Percentiles rank a stretch among this genome's conserved stretches.
Evolutionary conservation across 2,113 vertebrate species (phyloP).

Genomic region (Cyprinodon brontotheroides): DNA sequence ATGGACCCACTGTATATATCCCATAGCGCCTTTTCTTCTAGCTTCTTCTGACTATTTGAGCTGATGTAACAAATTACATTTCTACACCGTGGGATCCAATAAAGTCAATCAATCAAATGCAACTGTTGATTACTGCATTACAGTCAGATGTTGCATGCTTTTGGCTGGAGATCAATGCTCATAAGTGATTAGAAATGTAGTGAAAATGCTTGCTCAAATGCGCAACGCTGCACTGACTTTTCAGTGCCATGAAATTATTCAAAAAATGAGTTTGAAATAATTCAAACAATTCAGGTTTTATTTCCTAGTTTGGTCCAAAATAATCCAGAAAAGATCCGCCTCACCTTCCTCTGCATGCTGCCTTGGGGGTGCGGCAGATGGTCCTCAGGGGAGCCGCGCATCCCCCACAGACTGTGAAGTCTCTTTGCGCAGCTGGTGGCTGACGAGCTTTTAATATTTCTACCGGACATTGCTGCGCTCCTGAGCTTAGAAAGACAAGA

Average conservation of each 20-base stretch:
- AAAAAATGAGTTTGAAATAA: not conserved
- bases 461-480: conserved; percentile 60
- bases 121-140: too few species aligned
- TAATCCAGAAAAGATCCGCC: not conserved
- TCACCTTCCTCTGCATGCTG: conserved; percentile 62
- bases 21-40: too few species aligned
- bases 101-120: too few species aligned
- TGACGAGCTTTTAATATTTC: conserved; percentile 57
- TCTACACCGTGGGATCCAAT: too few species aligned
- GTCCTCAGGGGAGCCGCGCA: conserved; percentile 40
- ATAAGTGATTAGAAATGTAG: not conserved
- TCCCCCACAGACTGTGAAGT: conserved; percentile 1
- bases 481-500: not conserved
- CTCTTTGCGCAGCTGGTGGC: conserved; percentile 47
- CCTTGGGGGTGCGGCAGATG: conserved; percentile 55
- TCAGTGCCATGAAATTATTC: not conserved
- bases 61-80: too few species aligned
- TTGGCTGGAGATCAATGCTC: not conserved
- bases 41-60: too few species aligned
- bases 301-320: not conserved
- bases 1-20: too few species aligned
- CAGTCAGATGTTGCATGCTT: not conserved
- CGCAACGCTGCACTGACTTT: not conserved
- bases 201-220: not conserved
- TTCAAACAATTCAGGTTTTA: not conserved